phyloP scores from a whole-genome alignment of 2,797 vertebrate genomes.

The Scolopax bukidnonensis region DNA sequence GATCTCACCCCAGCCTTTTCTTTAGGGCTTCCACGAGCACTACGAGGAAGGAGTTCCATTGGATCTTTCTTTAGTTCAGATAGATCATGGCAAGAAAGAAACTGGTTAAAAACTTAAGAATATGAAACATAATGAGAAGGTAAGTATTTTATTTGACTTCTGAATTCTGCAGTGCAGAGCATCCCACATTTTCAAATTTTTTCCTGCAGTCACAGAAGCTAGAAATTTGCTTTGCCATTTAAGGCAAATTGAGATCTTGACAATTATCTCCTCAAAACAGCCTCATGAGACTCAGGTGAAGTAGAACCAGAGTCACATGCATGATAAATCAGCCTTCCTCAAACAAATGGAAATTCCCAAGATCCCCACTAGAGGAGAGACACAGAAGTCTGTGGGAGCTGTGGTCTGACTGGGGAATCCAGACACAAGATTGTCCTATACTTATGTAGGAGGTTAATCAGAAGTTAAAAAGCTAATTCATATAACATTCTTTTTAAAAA shows the following conservation, averaged over 20 bases:
- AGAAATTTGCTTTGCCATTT: neutral
- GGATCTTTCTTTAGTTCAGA: neutral
- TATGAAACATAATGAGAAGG: neutral
- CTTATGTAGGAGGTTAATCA: neutral
- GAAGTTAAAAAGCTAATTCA: neutral
- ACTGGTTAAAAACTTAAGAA: neutral
- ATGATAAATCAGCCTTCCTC: neutral
- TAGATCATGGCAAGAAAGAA: neutral
- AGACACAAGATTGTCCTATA: neutral
- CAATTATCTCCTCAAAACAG: neutral
- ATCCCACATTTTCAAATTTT: neutral
- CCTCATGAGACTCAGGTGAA: constrained; percentile 24
- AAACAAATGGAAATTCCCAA: constrained; percentile 29
- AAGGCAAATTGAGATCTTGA: neutral
- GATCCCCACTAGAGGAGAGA: neutral
- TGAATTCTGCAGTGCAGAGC: neutral
- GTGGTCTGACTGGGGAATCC: constrained; percentile 27
- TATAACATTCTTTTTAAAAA: neutral
- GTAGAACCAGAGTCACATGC: neutral
- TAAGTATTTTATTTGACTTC: neutral
- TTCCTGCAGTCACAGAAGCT: neutral
- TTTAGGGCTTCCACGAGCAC: neutral
- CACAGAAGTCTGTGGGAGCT: neutral
- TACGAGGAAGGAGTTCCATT: neutral
- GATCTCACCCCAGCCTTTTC: neutral